Evolutionary conservation across 2,797 vertebrate genomes (phyloP), one percentile per base, ranked within the genome.

Genomic region (Heliangelus exortis): DNA sequence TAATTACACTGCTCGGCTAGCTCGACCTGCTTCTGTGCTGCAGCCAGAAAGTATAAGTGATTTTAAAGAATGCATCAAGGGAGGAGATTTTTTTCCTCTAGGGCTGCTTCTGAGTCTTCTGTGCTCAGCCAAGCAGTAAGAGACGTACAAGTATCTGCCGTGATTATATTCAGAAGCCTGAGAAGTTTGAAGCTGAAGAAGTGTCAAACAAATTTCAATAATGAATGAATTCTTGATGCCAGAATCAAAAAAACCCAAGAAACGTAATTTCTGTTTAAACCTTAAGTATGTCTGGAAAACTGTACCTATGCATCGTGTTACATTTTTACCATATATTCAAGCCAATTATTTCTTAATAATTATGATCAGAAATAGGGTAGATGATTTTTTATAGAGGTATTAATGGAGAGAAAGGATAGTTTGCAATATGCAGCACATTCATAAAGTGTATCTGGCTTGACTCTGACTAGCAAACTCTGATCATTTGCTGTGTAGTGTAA

Each of bases 1-100:
- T 97, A 97, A 97, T 96, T 95, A 93, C 76, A 85, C 74, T 89
- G 87, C 73, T 96, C 88, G 92, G 66, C 67, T 95, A 91, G 78
- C 80, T 92, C 16, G 62, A 86, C 62, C 79, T 16, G n/a, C 54
- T 84, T 83, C 63, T 9, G 28, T 67, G 66, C 48, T 77, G 57
- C 84, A 96, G 84, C 45, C 67, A 87, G 75, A 76, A 67, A 93
- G 41, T 79, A 93, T 92, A 95, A 90, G 95, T 71, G 84, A 94
- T 96, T 95, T 94, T 95, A 91, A 94, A 96, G 76, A 80, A 86
- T 41, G 63, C 80, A 94, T 79, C 53, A 78, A 76, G 87, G 69
- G 71, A 90, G 67, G 25, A 12, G 29, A 84, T 90, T 87, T 95
- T 95, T 69, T 85, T 77, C 82, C 87, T 90, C 73, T n/a, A 90